A percentile compares a stretch with the other conserved stretches of the same genome.
Evolutionary conservation across 2,888 invertebrate species (phyloP).

Genomic region (Baronia brevicornis): DNA sequence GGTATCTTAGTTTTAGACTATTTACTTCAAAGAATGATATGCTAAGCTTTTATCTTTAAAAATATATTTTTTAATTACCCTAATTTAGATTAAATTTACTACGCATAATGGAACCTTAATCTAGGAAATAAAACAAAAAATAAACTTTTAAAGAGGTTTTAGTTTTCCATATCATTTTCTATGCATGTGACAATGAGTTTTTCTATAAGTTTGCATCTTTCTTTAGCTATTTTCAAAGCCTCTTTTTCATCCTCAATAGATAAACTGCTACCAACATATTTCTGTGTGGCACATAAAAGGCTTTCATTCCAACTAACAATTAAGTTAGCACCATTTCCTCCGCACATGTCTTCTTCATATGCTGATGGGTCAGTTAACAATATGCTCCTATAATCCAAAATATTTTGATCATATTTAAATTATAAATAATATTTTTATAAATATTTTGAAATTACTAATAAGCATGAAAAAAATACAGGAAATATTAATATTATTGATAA

Average conservation of each 20-base stretch:
- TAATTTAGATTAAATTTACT: too few relatives aligned
- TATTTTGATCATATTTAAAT: too few relatives aligned
- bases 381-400: slow-evolving; percentile 72
- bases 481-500: too few relatives aligned
- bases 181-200: slow-evolving; percentile 52
- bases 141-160: slow-evolving; percentile 10
- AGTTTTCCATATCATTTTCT: slow-evolving; percentile 28
- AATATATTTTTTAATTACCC: too few relatives aligned
- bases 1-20: too few relatives aligned
- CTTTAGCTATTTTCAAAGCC: slow-evolving; percentile 77
- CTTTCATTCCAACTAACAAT: slow-evolving; percentile 80
- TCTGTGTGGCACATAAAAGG: slow-evolving; percentile 80
- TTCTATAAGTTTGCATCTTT: slow-evolving; percentile 71
- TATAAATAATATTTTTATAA: too few relatives aligned
- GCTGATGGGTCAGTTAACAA: slow-evolving; percentile 85
- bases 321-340: slow-evolving; percentile 75
- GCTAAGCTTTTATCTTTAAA: too few relatives aligned
- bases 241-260: slow-evolving; percentile 72
- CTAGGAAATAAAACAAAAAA: slow-evolving; percentile 8
- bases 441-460: too few relatives aligned
- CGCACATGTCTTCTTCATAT: slow-evolving; percentile 87
- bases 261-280: slow-evolving; percentile 83
- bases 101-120: too few relatives aligned
- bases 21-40: too few relatives aligned
- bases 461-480: too few relatives aligned